These are phyloP conservation scores for Lacerta viridis DNA, from an alignment of 2,797 vertebrate genomes.

Conservation along the genomic window DNA sequence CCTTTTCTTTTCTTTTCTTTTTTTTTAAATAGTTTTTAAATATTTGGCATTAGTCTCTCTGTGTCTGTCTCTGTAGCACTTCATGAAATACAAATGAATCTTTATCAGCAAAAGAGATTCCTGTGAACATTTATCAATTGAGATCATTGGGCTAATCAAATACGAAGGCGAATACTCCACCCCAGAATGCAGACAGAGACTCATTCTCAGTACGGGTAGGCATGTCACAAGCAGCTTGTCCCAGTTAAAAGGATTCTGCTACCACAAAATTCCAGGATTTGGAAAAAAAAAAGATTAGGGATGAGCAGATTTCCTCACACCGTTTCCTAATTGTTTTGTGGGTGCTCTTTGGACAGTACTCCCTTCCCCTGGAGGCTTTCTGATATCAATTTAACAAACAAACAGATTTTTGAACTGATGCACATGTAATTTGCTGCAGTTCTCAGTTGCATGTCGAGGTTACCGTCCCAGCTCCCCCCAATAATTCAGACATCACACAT, in stretches of 20 bases:
- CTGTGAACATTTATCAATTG: slow-evolving; percentile 73
- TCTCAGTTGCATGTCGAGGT: too few relatives aligned
- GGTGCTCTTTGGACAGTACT: background rate
- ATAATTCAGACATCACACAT: too few relatives aligned
- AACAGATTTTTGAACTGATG: background rate
- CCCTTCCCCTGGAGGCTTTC: background rate
- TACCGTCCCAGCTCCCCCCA: too few relatives aligned
- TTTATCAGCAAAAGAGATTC: slow-evolving; percentile 70
- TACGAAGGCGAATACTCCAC: slow-evolving; percentile 65
- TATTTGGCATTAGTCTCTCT: slow-evolving; percentile 62
- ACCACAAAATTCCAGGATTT: slow-evolving; percentile 68
- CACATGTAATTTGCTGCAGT: background rate
- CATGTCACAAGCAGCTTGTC: slow-evolving; percentile 74
- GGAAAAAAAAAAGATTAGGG: slow-evolving; percentile 46
- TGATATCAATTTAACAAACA: too few relatives aligned
- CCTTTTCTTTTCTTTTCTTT: slow-evolving; percentile 39
- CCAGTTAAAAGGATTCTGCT: slow-evolving; percentile 75
- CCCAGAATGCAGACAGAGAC: slow-evolving; percentile 51
- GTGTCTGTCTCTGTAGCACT: slow-evolving; percentile 59
- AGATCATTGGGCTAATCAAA: slow-evolving; percentile 63
- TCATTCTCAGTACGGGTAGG: slow-evolving; percentile 61
- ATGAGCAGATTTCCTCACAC: background rate
- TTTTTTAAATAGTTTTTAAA: background rate
- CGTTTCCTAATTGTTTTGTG: background rate
- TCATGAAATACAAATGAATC: slow-evolving; percentile 74